Evolutionary conservation across 2,888 invertebrate genomes (phyloP), one percentile per base, ranked within the genome.

Genomic region (Elmis aenea): DNA sequence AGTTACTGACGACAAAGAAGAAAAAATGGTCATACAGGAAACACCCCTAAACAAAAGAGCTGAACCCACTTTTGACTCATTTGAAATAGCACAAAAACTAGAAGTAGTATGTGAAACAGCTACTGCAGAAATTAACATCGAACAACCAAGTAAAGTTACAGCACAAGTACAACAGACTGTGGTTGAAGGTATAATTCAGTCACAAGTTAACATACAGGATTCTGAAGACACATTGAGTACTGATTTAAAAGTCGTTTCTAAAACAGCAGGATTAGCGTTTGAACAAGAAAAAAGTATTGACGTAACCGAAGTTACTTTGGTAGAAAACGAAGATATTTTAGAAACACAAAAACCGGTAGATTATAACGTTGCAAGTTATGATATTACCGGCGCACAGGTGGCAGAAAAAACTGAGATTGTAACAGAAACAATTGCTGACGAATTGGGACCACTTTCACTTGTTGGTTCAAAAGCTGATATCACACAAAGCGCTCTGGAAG

Each of bases 281-380:
- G 68, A 71, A 48, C 67, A 67, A 50, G 62, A 57, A 11, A 64
- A 62, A 44, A 59, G 65, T 14, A 26, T 42, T 3, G 23, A 22
- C 3, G 57, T 75, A 1, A 71, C 64, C 22, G 74, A 77, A 63
- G 62, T 72, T 14, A 61, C 70, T 38, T 48, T 67, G 11, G 72
- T 73, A 48, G 77, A 78, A 57, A 62, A 57, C 35, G 73, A 73
- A 55, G 57, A 58, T 32, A 38, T 55, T 2, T 60, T 74, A 11
- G 59, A 62, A 32, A 58, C 58, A 16, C 41, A 58, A 10, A 49
- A 54, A 8, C 51, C 54, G 46, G 66, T 65, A 5, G 56, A 58
- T 37, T 48, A 46, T 8, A 56, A 48, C 34, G 54, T 44, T 35
- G 69, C 69, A 4, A 46, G 52, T 26, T 24, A 18, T 5, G 57